Evolutionary conservation across 2,888 invertebrate genomes (phyloP).

Genomic region (Hypercompe scribonia): DNA sequence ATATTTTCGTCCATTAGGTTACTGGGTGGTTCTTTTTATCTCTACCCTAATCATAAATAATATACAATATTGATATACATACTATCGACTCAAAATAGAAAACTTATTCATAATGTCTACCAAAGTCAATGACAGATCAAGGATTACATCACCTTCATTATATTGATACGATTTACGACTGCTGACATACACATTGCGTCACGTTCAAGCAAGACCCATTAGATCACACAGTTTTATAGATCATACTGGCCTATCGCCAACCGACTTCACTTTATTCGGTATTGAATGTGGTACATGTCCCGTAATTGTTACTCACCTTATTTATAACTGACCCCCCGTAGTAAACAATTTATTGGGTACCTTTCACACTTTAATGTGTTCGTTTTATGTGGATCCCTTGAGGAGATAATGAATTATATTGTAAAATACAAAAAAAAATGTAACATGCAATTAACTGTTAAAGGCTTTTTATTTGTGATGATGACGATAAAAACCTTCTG

Average conservation of each 20-base stretch:
- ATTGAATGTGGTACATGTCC: conserved; percentile 38
- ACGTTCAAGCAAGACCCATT: background rate
- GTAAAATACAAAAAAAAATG: background rate
- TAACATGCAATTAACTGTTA: too few relatives aligned
- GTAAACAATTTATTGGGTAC: conserved; percentile 37
- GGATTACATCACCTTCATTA: too few relatives aligned
- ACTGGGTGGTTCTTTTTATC: too few relatives aligned
- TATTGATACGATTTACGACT: background rate
- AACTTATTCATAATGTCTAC: too few relatives aligned
- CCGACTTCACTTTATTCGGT: conserved; percentile 43
- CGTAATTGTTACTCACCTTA: conserved; percentile 47
- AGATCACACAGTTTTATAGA: conserved; percentile 4
- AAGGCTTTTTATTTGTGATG: too few relatives aligned
- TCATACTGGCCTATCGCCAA: conserved; percentile 50
- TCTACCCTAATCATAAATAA: too few relatives aligned
- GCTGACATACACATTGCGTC: background rate
- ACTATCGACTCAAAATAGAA: too few relatives aligned
- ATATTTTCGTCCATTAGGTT: too few relatives aligned
- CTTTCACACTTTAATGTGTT: conserved; percentile 47
- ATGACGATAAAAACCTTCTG: background rate
- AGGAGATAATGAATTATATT: background rate
- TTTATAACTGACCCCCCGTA: conserved; percentile 33
- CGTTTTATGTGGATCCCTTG: conserved; percentile 5
- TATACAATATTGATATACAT: too few relatives aligned
- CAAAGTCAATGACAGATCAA: too few relatives aligned